Conservation (phyloP, 2,797 vertebrate genomes). For the Serranus cabrilla region DNA sequence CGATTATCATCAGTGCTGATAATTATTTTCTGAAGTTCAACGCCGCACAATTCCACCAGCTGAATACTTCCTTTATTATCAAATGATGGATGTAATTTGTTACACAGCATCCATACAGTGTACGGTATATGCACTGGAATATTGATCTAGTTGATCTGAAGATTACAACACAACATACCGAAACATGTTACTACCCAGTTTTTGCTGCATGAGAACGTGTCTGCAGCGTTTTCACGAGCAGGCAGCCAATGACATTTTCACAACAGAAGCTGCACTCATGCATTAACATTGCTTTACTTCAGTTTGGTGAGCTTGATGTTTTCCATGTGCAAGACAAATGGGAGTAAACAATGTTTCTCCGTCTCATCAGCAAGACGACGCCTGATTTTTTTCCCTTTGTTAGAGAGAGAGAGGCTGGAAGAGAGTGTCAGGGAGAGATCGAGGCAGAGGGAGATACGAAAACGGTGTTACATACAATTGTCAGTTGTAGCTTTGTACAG, state of each 20-base stretch:
- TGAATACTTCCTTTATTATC: constrained; percentile 26
- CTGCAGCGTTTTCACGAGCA: background rate
- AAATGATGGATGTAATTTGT: constrained; percentile 16
- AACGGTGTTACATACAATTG: constrained; percentile 14
- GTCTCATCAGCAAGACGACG: background rate
- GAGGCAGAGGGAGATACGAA: constrained; percentile 4
- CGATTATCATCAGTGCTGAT: constrained; percentile 38
- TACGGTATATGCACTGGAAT: background rate
- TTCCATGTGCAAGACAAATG: constrained; percentile 39
- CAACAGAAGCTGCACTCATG: constrained; percentile 14
- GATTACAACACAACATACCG: background rate
- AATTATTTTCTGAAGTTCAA: constrained; percentile 44
- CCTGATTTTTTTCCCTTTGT: constrained; percentile 35
- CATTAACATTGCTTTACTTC: constrained; percentile 43
- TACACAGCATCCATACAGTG: constrained; percentile 1
- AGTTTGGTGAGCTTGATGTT: constrained; percentile 36
- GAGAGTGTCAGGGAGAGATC: background rate
- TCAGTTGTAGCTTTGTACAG: constrained; percentile 60
- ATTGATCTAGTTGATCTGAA: constrained; percentile 5
- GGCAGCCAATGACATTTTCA: background rate
- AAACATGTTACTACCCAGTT: background rate
- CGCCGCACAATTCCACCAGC: constrained; percentile 4
- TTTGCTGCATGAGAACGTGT: constrained; percentile 10
- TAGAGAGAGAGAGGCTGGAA: constrained; percentile 4
- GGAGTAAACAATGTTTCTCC: constrained; percentile 41